These are phyloP conservation scores for Drosophila formosana DNA, from an alignment of 2,888 invertebrate genomes.

Conservation along the genomic window DNA sequence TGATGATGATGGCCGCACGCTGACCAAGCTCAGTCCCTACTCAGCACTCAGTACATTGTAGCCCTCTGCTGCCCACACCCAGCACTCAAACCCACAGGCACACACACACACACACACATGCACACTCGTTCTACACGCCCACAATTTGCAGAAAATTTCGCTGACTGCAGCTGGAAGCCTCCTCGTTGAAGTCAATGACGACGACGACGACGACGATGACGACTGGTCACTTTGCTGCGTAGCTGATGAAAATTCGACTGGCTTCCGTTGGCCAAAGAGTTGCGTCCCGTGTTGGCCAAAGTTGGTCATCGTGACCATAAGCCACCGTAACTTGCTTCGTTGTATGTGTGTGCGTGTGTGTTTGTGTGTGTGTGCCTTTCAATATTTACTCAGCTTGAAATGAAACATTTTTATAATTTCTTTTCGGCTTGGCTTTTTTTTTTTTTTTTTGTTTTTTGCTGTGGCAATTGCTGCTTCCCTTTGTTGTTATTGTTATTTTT, in stretches of 20 bases:
- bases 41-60: constrained; percentile 53
- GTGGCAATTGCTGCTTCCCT: constrained; percentile 14
- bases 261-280: constrained; percentile 70
- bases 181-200: background rate
- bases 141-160: constrained; percentile 61
- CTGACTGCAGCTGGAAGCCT: constrained; percentile 62
- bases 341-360: constrained; percentile 23
- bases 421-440: constrained; percentile 44
- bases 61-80: constrained; percentile 29
- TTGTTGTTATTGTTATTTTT: constrained; percentile 18
- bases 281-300: constrained; percentile 30
- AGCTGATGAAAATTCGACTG: constrained; percentile 71
- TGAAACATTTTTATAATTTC: constrained; percentile 78
- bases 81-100: constrained; percentile 14
- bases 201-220: background rate
- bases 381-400: constrained; percentile 74
- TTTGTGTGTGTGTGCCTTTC: constrained; percentile 36
- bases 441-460: background rate
- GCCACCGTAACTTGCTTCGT: constrained; percentile 30
- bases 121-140: constrained; percentile 50
- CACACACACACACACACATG: constrained; percentile 20
- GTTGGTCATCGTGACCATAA: constrained; percentile 46
- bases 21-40: constrained; percentile 41
- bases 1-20: constrained; percentile 50
- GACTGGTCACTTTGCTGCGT: constrained; percentile 61